Conservation (phyloP, 2,888 invertebrate species). For the Ochropleura plecta region DNA sequence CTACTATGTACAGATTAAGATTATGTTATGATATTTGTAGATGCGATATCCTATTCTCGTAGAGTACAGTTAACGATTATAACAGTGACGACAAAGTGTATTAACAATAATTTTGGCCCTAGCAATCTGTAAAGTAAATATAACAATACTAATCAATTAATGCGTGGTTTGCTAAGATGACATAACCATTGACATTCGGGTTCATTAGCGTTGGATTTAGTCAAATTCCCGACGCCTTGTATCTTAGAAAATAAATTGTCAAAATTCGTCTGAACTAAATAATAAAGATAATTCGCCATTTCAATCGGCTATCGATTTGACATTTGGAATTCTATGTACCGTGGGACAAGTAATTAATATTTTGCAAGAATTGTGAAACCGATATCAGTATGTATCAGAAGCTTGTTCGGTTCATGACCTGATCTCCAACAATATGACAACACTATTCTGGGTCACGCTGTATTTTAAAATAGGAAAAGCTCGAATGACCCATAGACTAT, state of each 20-base stretch:
- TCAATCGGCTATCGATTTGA: not conserved
- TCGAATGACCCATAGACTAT: too few species aligned
- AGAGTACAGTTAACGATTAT: not conserved
- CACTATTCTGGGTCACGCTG: not conserved
- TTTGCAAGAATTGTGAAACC: not conserved
- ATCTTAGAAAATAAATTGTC: not conserved
- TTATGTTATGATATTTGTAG: not conserved
- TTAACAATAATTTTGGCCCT: conserved; percentile 1
- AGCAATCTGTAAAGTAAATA: conserved; percentile 36
- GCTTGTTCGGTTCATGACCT: not conserved
- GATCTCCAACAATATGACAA: not conserved
- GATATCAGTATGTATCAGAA: not conserved
- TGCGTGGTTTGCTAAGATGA: conserved; percentile 28
- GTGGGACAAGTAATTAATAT: not conserved
- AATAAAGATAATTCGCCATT: not conserved
- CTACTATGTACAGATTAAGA: not conserved
- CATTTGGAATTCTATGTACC: not conserved
- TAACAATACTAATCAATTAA: conserved; percentile 20
- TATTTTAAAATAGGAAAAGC: too few species aligned
- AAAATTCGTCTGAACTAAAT: not conserved
- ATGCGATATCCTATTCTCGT: not conserved
- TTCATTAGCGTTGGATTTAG: conserved; percentile 20
- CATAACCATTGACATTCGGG: conserved; percentile 19
- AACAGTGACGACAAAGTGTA: conserved; percentile 1
- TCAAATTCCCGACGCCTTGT: conserved; percentile 2